phyloP scores from a whole-genome alignment of 2,113 vertebrate genomes.

The Urocolius indicus region DNA sequence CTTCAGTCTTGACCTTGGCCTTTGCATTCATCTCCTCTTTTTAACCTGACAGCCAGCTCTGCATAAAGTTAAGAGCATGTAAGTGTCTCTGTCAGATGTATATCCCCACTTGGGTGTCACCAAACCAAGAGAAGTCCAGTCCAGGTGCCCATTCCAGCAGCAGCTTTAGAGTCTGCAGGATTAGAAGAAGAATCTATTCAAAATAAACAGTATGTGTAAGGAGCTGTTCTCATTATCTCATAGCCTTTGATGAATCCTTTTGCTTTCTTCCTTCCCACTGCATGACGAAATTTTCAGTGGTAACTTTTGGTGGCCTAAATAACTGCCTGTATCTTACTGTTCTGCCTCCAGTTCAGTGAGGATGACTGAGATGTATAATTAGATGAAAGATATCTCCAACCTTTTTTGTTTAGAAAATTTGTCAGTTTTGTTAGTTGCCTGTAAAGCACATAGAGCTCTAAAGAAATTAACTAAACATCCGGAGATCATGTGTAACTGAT shows the following conservation, averaged over 20 bases:
- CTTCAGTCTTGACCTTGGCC: not conserved
- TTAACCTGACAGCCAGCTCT: not conserved
- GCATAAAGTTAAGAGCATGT: not conserved
- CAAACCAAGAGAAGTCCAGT: not conserved
- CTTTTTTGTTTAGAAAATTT: not conserved
- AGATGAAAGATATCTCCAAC: not conserved
- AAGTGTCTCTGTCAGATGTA: not conserved
- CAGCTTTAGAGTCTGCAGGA: not conserved
- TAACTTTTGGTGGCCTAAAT: not conserved
- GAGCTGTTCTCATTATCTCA: not conserved
- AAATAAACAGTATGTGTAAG: not conserved
- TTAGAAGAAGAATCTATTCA: not conserved
- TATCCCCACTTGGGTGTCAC: not conserved
- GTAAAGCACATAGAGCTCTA: not conserved
- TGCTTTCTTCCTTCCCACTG: not conserved
- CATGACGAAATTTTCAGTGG: not conserved
- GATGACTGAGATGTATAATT: not conserved
- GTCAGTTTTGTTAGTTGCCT: not conserved
- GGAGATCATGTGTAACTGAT: accelerated
- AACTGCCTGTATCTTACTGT: not conserved
- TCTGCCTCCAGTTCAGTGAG: not conserved
- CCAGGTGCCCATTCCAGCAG: not conserved
- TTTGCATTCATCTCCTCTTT: not conserved
- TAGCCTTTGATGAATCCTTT: not conserved
- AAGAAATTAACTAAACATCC: not conserved